Conservation (phyloP, 2,797 vertebrate genomes). For the Iguana delicatissima region DNA sequence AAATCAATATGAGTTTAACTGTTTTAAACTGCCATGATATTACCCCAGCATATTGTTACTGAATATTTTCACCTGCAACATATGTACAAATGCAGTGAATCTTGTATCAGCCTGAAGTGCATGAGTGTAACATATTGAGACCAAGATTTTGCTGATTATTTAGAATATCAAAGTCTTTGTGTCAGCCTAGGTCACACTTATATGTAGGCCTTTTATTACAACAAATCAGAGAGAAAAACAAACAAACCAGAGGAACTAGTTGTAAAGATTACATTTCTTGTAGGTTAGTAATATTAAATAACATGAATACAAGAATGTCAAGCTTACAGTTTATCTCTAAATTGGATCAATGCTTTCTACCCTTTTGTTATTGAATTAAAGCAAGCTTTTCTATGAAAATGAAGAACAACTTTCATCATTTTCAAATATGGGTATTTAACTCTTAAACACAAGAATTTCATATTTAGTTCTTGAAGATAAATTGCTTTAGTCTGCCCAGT, state of each 20-base stretch:
- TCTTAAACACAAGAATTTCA: background rate
- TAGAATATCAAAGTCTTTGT: background rate
- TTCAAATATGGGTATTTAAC: background rate
- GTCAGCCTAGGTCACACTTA: background rate
- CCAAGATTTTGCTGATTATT: background rate
- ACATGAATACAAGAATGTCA: background rate
- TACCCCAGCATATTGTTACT: background rate
- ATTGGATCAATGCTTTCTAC: background rate
- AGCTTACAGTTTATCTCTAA: background rate
- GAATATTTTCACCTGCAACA: background rate
- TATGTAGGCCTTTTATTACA: background rate
- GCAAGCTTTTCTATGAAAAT: background rate
- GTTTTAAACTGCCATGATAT: background rate
- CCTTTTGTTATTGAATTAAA: background rate
- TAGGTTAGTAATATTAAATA: background rate
- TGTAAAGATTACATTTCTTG: background rate
- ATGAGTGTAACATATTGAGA: background rate
- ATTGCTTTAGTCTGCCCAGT: background rate
- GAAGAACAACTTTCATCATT: background rate
- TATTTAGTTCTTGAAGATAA: background rate
- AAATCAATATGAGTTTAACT: background rate
- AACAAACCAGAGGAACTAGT: no score
- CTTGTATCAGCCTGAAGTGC: background rate
- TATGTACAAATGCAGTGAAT: background rate
- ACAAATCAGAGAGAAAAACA: background rate